A percentile compares a stretch with the other conserved stretches of the same genome.
Evolutionary conservation across 2,888 invertebrate species (phyloP).

Genomic region (Merodon equestris): DNA sequence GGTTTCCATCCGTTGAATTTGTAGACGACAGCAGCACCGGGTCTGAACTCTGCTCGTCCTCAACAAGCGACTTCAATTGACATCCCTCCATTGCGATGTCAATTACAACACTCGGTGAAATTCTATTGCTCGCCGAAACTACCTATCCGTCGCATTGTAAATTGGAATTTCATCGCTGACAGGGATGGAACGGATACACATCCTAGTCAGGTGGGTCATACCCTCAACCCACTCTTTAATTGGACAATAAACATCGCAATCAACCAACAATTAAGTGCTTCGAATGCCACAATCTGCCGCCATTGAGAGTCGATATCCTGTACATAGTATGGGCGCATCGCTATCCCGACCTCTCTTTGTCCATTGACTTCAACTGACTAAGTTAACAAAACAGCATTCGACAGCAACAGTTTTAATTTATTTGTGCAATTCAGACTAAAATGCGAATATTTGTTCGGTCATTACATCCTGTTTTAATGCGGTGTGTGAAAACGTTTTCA

Average conservation of each 20-base stretch:
- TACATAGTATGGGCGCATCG: slow-evolving; percentile 41
- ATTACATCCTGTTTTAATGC: slow-evolving; percentile 54
- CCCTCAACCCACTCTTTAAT: slow-evolving; percentile 41
- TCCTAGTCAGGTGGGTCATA: too few species aligned
- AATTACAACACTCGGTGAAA: slow-evolving; percentile 3
- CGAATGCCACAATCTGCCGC: slow-evolving; percentile 45
- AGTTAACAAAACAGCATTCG: background rate
- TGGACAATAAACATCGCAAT: slow-evolving; percentile 66
- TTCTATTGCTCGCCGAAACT: slow-evolving; percentile 23
- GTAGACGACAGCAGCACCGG: too few species aligned
- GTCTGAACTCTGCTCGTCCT: too few species aligned
- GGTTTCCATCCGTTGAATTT: too few species aligned
- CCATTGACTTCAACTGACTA: too few species aligned
- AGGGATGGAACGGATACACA: too few species aligned
- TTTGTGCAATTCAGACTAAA: slow-evolving; percentile 55
- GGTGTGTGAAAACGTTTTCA: too few species aligned
- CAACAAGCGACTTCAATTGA: too few species aligned
- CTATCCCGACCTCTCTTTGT: slow-evolving; percentile 40
- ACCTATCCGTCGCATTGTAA: slow-evolving; percentile 26
- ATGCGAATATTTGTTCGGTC: slow-evolving; percentile 60
- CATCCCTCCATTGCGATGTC: slow-evolving; percentile 20
- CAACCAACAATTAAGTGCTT: slow-evolving; percentile 64
- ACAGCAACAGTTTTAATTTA: slow-evolving; percentile 51
- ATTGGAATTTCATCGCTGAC: slow-evolving; percentile 39
- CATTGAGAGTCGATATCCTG: slow-evolving; percentile 36